Percentiles rank a stretch among this genome's conserved stretches.
phyloP scores from a whole-genome alignment of 2,888 invertebrate species.

The Eueremaeus valkanovi region DNA sequence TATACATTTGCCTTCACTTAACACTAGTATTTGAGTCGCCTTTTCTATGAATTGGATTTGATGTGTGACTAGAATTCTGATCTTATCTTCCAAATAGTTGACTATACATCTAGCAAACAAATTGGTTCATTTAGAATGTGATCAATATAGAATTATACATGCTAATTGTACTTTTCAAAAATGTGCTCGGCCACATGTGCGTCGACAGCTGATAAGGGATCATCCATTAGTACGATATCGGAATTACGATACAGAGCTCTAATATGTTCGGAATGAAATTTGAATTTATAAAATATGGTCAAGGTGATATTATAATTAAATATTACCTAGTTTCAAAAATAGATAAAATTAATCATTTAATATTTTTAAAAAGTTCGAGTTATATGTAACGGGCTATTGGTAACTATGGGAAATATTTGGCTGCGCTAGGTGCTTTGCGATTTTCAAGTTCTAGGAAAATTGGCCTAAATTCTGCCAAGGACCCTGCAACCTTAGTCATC shows the following conservation, averaged over 20 bases:
- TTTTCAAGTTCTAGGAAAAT: too few relatives aligned
- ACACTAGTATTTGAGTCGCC: conserved; percentile 53
- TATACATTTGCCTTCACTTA: conserved; percentile 49
- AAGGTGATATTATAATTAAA: conserved; percentile 60
- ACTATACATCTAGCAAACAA: conserved; percentile 52
- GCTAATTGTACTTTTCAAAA: conserved; percentile 44
- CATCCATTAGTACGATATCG: conserved; percentile 47
- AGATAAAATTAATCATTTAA: too few relatives aligned
- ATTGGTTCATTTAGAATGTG: background rate
- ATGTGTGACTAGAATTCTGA: conserved; percentile 56
- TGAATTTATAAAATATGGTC: too few relatives aligned
- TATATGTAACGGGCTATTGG: too few relatives aligned
- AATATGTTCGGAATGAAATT: background rate
- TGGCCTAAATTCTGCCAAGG: too few relatives aligned
- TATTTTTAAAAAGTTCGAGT: too few relatives aligned
- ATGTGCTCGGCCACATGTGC: conserved; percentile 46
- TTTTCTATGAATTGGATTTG: conserved; percentile 56
- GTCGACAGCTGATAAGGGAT: conserved; percentile 47
- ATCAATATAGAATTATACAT: background rate
- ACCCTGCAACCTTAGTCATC: too few relatives aligned
- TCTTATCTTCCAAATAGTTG: conserved; percentile 52
- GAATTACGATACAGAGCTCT: conserved; percentile 46
- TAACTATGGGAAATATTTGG: too few relatives aligned
- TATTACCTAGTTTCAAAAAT: conserved; percentile 71
- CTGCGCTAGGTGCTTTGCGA: too few relatives aligned